Percentiles rank a stretch among this genome's conserved stretches.
These are phyloP conservation scores for Pterocles gutturalis DNA, from an alignment of 2,113 vertebrate species.

Conservation along the genomic window DNA sequence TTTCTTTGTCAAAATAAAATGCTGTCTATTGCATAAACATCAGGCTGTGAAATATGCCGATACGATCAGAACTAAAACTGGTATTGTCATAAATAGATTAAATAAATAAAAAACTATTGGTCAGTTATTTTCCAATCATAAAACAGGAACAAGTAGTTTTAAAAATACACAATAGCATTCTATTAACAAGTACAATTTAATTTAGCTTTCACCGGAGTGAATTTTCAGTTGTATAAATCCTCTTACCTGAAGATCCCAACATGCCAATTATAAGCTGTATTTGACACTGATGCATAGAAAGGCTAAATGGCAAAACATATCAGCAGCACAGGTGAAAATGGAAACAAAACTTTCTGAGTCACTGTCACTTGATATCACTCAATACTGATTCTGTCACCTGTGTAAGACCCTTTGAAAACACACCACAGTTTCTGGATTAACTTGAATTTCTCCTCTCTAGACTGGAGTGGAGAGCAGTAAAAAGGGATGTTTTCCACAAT, in stretches of 20 bases:
- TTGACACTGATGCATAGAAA: neutral
- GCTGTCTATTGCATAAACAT: neutral
- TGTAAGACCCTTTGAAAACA: neutral
- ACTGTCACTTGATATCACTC: neutral
- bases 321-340: neutral
- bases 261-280: neutral
- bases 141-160: neutral
- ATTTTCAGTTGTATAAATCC: neutral
- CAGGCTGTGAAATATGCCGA: neutral
- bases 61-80: neutral
- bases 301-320: neutral
- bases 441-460: neutral
- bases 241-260: neutral
- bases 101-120: neutral
- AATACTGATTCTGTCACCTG: neutral
- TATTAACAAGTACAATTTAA: neutral
- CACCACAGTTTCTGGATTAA: neutral
- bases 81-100: neutral
- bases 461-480: neutral
- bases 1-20: neutral
- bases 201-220: neutral
- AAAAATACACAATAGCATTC: neutral
- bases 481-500: neutral
- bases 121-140: neutral
- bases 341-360: neutral